Evolutionary conservation across 2,888 invertebrate species (phyloP).

Genomic region (Mimachlamys varia): DNA sequence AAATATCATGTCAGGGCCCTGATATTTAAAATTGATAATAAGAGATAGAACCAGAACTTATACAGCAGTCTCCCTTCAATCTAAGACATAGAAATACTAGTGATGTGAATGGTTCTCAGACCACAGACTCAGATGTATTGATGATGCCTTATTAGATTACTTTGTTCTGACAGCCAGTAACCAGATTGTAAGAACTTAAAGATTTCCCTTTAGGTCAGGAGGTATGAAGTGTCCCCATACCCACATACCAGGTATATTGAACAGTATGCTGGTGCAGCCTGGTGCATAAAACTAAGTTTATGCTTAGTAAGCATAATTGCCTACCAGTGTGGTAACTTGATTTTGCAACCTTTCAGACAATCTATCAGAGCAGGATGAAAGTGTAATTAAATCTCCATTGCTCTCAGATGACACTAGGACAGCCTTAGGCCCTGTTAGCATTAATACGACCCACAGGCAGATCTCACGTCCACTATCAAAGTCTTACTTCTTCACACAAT

Average conservation of each 20-base stretch:
- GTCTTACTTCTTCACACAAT: too few species aligned
- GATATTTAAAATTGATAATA: too few species aligned
- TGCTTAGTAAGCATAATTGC: neutral
- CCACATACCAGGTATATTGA: neutral
- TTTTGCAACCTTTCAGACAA: conserved; percentile 2
- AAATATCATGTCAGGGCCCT: too few species aligned
- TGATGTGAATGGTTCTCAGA: too few species aligned
- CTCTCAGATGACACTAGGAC: neutral
- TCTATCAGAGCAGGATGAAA: neutral
- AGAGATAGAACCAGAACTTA: too few species aligned
- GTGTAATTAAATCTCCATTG: neutral
- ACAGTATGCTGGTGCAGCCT: neutral
- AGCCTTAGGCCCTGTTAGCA: neutral
- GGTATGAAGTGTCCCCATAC: neutral
- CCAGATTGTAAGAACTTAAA: neutral
- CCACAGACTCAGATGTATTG: too few species aligned
- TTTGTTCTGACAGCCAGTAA: too few species aligned
- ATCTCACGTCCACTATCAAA: too few species aligned
- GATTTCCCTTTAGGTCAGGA: neutral
- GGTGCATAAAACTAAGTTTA: neutral
- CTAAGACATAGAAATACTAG: too few species aligned
- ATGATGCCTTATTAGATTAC: too few species aligned
- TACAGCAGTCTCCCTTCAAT: neutral
- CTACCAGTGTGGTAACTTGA: neutral
- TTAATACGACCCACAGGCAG: too few species aligned